Conservation (phyloP, 2,888 invertebrate species). For the Seira musarum region DNA sequence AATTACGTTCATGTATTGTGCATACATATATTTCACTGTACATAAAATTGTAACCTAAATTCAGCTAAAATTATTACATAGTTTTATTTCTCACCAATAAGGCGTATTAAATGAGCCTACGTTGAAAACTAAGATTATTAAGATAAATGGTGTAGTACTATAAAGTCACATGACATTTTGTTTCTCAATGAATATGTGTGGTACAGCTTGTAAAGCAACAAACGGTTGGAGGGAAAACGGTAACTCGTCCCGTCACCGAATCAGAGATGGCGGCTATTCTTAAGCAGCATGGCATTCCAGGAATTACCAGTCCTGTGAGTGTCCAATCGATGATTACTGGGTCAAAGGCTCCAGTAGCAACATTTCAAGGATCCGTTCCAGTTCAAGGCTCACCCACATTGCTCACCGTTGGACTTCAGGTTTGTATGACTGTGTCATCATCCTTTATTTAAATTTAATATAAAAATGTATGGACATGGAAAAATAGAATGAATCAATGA, state of each 20-base stretch:
- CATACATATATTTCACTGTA: too few species aligned
- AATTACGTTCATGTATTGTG: too few species aligned
- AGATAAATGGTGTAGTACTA: too few species aligned
- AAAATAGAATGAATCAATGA: too few species aligned
- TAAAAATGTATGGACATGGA: too few species aligned
- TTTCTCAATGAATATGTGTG: constrained; percentile 21
- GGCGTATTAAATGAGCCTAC: too few species aligned
- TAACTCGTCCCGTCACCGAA: constrained; percentile 66
- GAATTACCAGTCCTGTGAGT: constrained; percentile 37
- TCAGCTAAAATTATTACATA: too few species aligned
- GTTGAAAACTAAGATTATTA: too few species aligned
- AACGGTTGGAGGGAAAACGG: constrained; percentile 67
- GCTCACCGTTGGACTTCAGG: constrained; percentile 59
- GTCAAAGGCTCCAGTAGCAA: constrained; percentile 27
- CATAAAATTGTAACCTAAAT: too few species aligned
- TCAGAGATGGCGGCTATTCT: constrained; percentile 66
- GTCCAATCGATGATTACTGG: constrained; percentile 22
- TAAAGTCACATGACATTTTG: too few species aligned
- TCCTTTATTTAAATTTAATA: not conserved
- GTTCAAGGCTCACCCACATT: constrained; percentile 44
- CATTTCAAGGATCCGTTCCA: constrained; percentile 40
- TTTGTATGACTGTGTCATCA: constrained; percentile 28
- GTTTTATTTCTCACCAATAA: too few species aligned
- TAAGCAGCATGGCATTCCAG: constrained; percentile 65
- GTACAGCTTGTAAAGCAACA: constrained; percentile 68